Percentiles rank a stretch among this genome's conserved stretches.
These are phyloP conservation scores for Coelinius sp. DNA, from an alignment of 2,888 invertebrate species.

Conservation along the genomic window DNA sequence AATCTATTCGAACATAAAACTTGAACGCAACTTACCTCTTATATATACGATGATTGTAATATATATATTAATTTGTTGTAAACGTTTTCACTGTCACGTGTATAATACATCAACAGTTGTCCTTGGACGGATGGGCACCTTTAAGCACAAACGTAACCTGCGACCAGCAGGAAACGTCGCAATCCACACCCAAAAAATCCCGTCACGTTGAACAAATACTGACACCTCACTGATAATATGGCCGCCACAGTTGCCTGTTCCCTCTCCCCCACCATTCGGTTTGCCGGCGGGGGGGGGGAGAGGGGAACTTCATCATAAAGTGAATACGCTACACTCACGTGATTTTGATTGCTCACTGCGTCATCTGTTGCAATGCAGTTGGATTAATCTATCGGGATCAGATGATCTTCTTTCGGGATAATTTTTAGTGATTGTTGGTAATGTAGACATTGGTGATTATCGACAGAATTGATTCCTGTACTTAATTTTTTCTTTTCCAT, in stretches of 20 bases:
- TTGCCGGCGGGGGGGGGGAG: too few species aligned
- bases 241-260: slow-evolving; percentile 55
- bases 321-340: too few species aligned
- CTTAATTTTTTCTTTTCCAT: too few species aligned
- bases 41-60: slow-evolving; percentile 46
- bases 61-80: slow-evolving; percentile 46
- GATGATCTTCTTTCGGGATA: too few species aligned
- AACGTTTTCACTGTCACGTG: slow-evolving; percentile 58
- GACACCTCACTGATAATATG: slow-evolving; percentile 71
- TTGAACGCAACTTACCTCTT: slow-evolving; percentile 39
- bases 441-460: too few species aligned
- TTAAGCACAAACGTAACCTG: slow-evolving; percentile 39
- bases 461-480: too few species aligned
- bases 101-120: slow-evolving; percentile 61
- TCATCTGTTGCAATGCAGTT: too few species aligned
- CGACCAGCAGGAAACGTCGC: slow-evolving; percentile 59
- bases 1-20: slow-evolving; percentile 31
- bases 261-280: neutral
- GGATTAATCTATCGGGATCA: too few species aligned
- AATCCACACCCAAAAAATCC: slow-evolving; percentile 70
- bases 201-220: slow-evolving; percentile 70
- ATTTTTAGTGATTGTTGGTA: too few species aligned
- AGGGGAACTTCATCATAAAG: neutral
- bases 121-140: slow-evolving; percentile 53
- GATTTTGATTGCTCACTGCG: too few species aligned